Evolutionary conservation across 2,113 vertebrate species (phyloP).

Genomic region (Progne subis): DNA sequence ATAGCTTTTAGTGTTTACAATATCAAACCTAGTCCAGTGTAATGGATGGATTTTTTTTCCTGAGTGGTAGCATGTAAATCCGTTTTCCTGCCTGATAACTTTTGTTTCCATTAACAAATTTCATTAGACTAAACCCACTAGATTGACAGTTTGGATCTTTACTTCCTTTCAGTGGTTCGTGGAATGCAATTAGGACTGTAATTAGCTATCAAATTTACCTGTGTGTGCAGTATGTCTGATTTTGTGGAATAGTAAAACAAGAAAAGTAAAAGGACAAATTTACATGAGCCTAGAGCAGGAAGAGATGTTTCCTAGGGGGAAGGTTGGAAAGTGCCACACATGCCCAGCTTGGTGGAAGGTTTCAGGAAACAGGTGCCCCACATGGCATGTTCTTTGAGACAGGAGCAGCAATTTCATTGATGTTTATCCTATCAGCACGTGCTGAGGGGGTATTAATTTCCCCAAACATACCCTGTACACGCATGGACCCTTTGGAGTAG

Average conservation of each 20-base stretch:
- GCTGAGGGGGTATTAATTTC: slow-evolving; percentile 9
- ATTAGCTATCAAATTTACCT: not conserved
- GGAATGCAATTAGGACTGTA: not conserved
- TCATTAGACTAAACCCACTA: not conserved
- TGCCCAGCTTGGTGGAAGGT: slow-evolving; percentile 13
- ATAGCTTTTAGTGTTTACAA: not conserved
- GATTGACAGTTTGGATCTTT: not conserved
- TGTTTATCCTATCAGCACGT: not conserved
- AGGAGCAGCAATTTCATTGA: slow-evolving; percentile 20
- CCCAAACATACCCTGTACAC: not conserved
- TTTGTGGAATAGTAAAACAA: not conserved
- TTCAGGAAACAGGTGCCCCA: slow-evolving; percentile 34
- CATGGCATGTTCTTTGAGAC: not conserved
- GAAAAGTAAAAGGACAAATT: not conserved
- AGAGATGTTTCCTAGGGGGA: not conserved
- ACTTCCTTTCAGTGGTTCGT: not conserved
- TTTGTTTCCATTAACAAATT: not conserved
- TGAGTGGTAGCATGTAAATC: not conserved
- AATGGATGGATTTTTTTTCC: not conserved
- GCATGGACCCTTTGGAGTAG: not conserved
- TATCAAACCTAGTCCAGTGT: not conserved
- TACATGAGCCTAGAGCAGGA: not conserved
- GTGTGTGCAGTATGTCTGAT: not conserved
- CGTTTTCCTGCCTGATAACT: not conserved
- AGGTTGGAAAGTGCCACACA: not conserved